Conservation (phyloP, 2,797 vertebrate genomes). For the Poecilia wingei region DNA sequence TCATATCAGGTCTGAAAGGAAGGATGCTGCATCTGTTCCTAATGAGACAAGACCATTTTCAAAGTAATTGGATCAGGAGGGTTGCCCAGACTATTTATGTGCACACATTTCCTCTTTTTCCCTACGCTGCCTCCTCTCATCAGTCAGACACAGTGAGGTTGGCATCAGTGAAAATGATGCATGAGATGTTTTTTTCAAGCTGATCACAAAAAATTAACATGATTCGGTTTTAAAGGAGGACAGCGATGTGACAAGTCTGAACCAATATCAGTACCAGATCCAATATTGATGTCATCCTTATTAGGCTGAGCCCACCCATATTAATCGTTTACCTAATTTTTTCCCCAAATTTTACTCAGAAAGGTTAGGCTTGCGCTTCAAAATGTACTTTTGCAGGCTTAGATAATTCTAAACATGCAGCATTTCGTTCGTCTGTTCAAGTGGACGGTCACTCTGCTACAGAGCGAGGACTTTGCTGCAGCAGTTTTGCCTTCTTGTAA, state of each 20-base stretch:
- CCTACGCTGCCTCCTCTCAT: constrained; percentile 45
- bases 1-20: neutral
- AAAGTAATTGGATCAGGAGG: constrained; percentile 28
- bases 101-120: constrained; percentile 35
- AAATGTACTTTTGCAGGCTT: neutral
- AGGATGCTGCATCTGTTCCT: neutral
- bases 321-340: neutral
- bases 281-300: neutral
- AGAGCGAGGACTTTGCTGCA: neutral
- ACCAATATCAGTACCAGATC: neutral
- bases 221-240: constrained; percentile 17
- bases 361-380: neutral
- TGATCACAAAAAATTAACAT: constrained; percentile 34
- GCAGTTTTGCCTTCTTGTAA: neutral
- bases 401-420: neutral
- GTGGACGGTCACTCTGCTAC: neutral
- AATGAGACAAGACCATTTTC: constrained; percentile 18
- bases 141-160: constrained; percentile 21
- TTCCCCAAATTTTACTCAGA: neutral
- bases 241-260: constrained; percentile 3
- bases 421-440: neutral
- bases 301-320: neutral
- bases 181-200: constrained; percentile 39
- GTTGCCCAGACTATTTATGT: constrained; percentile 4
- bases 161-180: constrained; percentile 35